A percentile compares a stretch with the other conserved stretches of the same genome.
Evolutionary conservation across 2,113 vertebrate genomes (phyloP).

Genomic region (Lampris incognitus): DNA sequence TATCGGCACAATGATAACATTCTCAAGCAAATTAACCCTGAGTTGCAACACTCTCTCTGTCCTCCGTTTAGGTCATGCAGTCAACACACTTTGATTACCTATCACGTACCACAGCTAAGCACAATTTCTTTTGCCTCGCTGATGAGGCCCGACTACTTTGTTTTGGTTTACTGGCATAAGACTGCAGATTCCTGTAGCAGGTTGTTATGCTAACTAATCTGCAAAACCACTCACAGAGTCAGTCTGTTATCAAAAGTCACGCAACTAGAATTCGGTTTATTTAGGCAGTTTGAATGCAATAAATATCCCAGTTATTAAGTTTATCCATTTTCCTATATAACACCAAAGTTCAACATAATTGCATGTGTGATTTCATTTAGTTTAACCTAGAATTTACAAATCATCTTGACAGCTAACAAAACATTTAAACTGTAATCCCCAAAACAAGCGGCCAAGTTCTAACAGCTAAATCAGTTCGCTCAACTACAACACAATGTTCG

Average conservation of each 20-base stretch:
- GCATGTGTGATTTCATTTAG: too few species aligned
- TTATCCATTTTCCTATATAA: too few species aligned
- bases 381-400: neutral
- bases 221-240: too few species aligned
- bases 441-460: neutral
- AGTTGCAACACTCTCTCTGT: constrained; percentile 5
- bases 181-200: neutral
- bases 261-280: too few species aligned
- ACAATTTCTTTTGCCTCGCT: neutral
- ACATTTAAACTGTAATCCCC: neutral
- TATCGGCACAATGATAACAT: constrained; percentile 31
- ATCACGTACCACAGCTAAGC: neutral
- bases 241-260: too few species aligned
- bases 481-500: neutral
- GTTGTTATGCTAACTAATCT: too few species aligned
- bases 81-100: neutral
- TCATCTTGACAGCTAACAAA: neutral
- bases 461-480: neutral
- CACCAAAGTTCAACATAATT: too few species aligned
- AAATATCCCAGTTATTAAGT: too few species aligned
- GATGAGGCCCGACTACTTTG: neutral
- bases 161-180: neutral
- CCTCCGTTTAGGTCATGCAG: constrained; percentile 10
- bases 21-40: constrained; percentile 7
- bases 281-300: too few species aligned